These are phyloP conservation scores for Leucophora obtusa DNA, from an alignment of 2,888 invertebrate genomes.

Conservation along the genomic window DNA sequence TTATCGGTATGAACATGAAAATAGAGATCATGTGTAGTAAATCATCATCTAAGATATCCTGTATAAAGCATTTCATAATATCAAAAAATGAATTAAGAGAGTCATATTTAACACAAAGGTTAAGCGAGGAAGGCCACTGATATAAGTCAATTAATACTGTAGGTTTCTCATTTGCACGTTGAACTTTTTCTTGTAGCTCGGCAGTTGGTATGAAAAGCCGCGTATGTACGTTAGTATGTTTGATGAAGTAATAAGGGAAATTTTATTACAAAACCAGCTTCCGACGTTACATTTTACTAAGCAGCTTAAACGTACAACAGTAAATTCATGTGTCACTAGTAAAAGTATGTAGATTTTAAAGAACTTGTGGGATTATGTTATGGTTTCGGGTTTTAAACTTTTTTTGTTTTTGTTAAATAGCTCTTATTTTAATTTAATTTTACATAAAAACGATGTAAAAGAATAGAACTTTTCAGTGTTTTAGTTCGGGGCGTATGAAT, in stretches of 20 bases:
- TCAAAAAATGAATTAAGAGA: no score
- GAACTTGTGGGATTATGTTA: not conserved
- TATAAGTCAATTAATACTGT: no score
- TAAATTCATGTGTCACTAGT: not conserved
- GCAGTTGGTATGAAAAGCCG: no score
- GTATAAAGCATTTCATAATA: no score
- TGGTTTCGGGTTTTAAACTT: not conserved
- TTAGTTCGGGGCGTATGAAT: not conserved
- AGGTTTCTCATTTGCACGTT: no score
- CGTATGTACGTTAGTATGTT: not conserved
- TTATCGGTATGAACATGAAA: no score
- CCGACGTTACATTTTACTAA: not conserved
- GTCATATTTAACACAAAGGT: no score
- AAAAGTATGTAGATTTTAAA: slow-evolving; percentile 3
- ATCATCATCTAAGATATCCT: no score
- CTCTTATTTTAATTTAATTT: not conserved
- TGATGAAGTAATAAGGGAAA: slow-evolving; percentile 3
- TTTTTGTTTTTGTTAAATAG: not conserved
- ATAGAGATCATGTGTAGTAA: no score
- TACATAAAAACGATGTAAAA: not conserved
- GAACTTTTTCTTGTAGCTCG: no score
- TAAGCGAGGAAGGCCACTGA: no score
- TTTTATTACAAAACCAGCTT: not conserved
- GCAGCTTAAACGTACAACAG: not conserved
- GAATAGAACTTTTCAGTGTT: not conserved